Percentiles rank a stretch among this genome's conserved stretches.
These are phyloP conservation scores for Sakesphorus luctuosus DNA, from an alignment of 2,113 vertebrate species.

Conservation along the genomic window DNA sequence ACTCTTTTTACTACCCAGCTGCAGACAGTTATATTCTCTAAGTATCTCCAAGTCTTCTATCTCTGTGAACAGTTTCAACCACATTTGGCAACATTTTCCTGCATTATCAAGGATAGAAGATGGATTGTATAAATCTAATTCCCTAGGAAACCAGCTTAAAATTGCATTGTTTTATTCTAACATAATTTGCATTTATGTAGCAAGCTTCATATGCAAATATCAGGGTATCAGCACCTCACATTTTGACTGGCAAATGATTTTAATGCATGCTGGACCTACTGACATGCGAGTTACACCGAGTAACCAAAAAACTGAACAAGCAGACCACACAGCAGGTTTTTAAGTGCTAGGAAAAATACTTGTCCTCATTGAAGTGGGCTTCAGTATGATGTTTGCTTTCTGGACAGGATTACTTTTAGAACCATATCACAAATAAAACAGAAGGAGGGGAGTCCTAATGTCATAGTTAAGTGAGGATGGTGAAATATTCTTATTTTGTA, in stretches of 20 bases:
- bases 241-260: constrained; percentile 40
- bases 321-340: not conserved
- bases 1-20: not conserved
- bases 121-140: not conserved
- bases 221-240: not conserved
- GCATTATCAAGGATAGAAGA: not conserved
- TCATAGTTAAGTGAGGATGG: not conserved
- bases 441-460: not conserved
- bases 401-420: not conserved
- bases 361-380: not conserved
- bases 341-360: not conserved
- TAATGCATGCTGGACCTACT: not conserved
- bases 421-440: not conserved
- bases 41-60: not conserved
- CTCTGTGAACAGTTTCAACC: not conserved
- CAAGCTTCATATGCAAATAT: not conserved
- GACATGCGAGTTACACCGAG: not conserved
- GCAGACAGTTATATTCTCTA: not conserved
- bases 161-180: constrained; percentile 32
- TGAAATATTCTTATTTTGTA: not conserved
- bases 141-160: not conserved
- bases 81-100: not conserved
- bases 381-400: not conserved
- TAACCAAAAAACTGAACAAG: not conserved
- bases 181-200: constrained; percentile 7